Base-by-base conservation (phyloP, 2,113 vertebrate genomes). In the Sinocyclocheilus maitianheensis region DNA sequence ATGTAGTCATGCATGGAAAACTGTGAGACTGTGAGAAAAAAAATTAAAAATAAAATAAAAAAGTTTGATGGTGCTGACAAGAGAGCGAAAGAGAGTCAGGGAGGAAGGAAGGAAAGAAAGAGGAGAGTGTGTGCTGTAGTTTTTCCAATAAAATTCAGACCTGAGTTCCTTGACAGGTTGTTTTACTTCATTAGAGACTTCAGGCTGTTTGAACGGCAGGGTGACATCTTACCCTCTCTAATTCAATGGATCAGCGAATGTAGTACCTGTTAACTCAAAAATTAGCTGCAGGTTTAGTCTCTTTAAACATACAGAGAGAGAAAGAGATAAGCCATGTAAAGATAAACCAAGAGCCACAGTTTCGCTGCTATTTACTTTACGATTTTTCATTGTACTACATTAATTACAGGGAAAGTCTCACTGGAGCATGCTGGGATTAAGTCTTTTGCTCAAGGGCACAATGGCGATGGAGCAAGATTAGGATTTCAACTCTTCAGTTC, bases 181-280 rank as follows among this genome's bases (percentile, higher is more conserved):
- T 87, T 87, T 83, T 87, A 85, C 86, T 83, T 89, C 84, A 87
- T 89, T 87, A 87, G 74, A 71, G 37, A 26, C 71, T 87, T 55
- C 65, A 58, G 85, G 48, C 63, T 69, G 88, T 86, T 80, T 75
- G 67, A 88, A 83, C 51, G 48, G 76, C 48, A 77, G 51, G 48
- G 72, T 80, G 67, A 46, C 76, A 87, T 75, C 58, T 81, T 85
- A 81, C 63, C 76, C 75, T 63, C 37, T 43, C 40, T 81, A 81
- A 81, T 81, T 62, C 62, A 53, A 48, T 53, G 46, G 63, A 69
- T 69, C 65, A 34, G 46, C 43, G 37, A 82, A 82, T 67, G 80
- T 67, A 71, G 80, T 53, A 63, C 53, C 8, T 18, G 24, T 82
- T 71, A 67, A 53, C 80, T 69, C 80, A 81, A 81, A 65, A 71